Evolutionary conservation across 2,113 vertebrate species (phyloP).

Genomic region (Anguilla japonica): DNA sequence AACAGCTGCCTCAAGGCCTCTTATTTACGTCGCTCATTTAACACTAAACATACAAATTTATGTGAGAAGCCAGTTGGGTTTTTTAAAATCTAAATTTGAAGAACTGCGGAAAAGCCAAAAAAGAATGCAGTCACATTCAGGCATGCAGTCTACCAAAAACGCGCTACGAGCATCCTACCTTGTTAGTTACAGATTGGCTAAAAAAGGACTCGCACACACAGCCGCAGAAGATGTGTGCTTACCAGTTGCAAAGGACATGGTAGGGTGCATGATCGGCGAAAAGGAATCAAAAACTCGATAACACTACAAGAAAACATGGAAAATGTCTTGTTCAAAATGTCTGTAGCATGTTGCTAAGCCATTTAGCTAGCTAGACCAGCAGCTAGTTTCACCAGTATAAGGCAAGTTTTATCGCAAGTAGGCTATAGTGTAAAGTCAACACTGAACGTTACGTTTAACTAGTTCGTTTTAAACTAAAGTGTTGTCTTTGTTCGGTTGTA

Average conservation of each 20-base stretch:
- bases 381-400: too few relatives aligned
- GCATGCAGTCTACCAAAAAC: constrained; percentile 54
- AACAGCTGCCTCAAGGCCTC: constrained; percentile 20
- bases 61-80: constrained; percentile 24
- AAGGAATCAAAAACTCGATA: constrained; percentile 47
- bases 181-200: constrained; percentile 53
- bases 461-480: too few relatives aligned
- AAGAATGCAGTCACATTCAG: constrained; percentile 47
- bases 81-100: constrained; percentile 26
- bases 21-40: constrained; percentile 13
- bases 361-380: too few relatives aligned
- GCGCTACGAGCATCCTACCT: constrained; percentile 54
- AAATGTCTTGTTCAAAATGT: too few relatives aligned
- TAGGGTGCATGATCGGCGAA: constrained; percentile 58
- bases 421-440: too few relatives aligned
- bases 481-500: too few relatives aligned
- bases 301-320: too few relatives aligned
- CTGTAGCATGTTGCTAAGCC: too few relatives aligned
- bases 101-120: constrained; percentile 46
- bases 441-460: too few relatives aligned
- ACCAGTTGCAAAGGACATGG: constrained; percentile 56
- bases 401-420: too few relatives aligned
- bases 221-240: constrained; percentile 58
- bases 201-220: constrained; percentile 57
- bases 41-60: constrained; percentile 22